Evolutionary conservation across 2,113 vertebrate species (phyloP).

Genomic region (Tyto alba): DNA sequence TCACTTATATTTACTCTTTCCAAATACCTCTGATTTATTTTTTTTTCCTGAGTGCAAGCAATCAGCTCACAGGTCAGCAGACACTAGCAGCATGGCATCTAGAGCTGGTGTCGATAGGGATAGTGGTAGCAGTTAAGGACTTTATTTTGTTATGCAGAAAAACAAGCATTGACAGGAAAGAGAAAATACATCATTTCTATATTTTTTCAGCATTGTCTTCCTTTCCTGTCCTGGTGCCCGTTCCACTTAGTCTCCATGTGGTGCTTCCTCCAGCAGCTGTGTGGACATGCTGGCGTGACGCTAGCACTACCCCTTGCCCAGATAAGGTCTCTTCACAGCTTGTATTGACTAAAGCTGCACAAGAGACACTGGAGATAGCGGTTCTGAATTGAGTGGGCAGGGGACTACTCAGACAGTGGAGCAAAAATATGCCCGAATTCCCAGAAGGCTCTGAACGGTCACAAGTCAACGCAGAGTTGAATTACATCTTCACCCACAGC

Average conservation of each 20-base stretch:
- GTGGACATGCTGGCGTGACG: neutral
- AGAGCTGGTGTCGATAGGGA: neutral
- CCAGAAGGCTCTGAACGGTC: neutral
- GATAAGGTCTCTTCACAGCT: neutral
- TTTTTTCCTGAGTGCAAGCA: neutral
- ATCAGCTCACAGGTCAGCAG: neutral
- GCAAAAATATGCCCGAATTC: neutral
- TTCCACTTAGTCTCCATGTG: neutral
- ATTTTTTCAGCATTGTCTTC: neutral
- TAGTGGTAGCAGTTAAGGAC: neutral
- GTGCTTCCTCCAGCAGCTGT: neutral
- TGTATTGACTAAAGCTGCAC: neutral
- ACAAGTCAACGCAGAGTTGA: neutral
- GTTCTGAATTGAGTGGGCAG: neutral
- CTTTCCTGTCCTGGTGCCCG: neutral
- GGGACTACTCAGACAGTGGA: neutral
- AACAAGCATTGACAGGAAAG: neutral
- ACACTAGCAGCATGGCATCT: neutral
- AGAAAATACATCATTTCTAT: neutral
- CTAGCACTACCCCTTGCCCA: neutral
- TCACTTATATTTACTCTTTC: neutral
- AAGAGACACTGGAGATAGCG: neutral
- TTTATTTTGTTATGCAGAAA: neutral
- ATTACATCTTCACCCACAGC: neutral
- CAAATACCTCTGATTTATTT: neutral